Evolutionary conservation across 1,140 invertebrate genomes (phyloP).

Genomic region (Drosophila busckii): DNA sequence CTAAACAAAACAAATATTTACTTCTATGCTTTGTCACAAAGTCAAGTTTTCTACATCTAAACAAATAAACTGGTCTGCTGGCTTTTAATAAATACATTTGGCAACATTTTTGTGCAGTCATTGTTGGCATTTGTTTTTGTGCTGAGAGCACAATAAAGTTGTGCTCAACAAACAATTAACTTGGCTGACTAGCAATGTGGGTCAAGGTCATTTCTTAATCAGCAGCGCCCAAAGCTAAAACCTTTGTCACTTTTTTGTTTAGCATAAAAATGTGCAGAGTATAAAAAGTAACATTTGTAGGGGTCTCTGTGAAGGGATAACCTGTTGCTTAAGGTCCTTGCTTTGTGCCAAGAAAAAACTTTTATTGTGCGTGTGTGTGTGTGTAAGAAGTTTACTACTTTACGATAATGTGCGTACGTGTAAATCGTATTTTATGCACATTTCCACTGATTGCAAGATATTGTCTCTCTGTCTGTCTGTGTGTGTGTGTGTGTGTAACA

Average conservation of each 20-base stretch:
- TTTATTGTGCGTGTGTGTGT: conserved; percentile 19
- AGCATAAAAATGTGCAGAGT: background rate
- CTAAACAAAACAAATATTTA: too few relatives aligned
- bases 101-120: too few relatives aligned
- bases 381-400: conserved; percentile 49
- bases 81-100: too few relatives aligned
- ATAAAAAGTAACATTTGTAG: conserved; percentile 39
- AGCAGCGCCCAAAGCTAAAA: conserved; percentile 23
- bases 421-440: conserved; percentile 75
- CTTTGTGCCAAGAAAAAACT: conserved; percentile 14
- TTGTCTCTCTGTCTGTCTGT: too few relatives aligned
- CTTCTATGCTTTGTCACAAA: too few relatives aligned
- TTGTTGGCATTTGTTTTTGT: too few relatives aligned
- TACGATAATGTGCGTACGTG: conserved; percentile 77
- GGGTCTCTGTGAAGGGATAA: conserved; percentile 24
- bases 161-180: too few relatives aligned
- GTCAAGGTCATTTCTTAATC: conserved; percentile 64
- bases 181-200: conserved; percentile 30
- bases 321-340: conserved; percentile 62
- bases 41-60: too few relatives aligned
- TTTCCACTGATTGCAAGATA: conserved; percentile 72
- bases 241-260: conserved; percentile 21
- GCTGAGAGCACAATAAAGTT: too few relatives aligned
- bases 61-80: too few relatives aligned
- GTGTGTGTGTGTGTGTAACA: too few relatives aligned